phyloP scores from a whole-genome alignment of 2,888 invertebrate genomes.

The Strigamia maritima region DNA sequence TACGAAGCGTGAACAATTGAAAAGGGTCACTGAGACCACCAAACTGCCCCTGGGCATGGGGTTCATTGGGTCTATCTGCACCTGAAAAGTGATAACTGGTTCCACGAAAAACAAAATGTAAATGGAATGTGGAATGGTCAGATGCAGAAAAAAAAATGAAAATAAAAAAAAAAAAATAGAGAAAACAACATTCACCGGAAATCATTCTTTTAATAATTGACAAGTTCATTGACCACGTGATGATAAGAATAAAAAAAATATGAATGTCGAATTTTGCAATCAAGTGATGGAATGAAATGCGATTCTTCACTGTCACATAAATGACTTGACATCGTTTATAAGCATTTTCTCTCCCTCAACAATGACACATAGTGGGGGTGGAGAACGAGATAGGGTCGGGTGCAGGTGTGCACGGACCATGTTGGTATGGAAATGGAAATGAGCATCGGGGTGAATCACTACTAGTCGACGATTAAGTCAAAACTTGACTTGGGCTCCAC shows the following conservation, averaged over 20 bases:
- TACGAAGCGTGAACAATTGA: not conserved
- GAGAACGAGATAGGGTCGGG: not conserved
- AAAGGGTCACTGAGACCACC: not conserved
- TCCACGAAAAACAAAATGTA: not conserved
- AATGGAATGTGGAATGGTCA: constrained; percentile 16
- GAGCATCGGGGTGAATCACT: not conserved
- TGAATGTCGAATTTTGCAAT: not conserved
- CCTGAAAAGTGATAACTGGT: constrained; percentile 3
- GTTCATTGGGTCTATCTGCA: not conserved
- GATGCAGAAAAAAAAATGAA: not conserved
- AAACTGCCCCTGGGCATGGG: not conserved
- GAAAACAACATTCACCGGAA: not conserved
- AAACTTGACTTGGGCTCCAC: not conserved
- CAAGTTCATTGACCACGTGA: not conserved
- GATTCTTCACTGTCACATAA: constrained; percentile 1
- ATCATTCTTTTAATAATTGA: not conserved
- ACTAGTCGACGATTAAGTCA: not conserved
- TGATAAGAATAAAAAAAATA: too few species aligned
- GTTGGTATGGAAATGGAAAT: not conserved
- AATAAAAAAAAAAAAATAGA: not conserved
- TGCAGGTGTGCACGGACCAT: not conserved
- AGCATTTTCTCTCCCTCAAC: constrained; percentile 7
- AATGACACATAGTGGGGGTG: not conserved
- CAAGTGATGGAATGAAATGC: not conserved
- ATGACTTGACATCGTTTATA: not conserved